A percentile compares a stretch with the other conserved stretches of the same genome.
Evolutionary conservation across 2,797 vertebrate species (phyloP).

Genomic region (Scomberomorus guttatus): DNA sequence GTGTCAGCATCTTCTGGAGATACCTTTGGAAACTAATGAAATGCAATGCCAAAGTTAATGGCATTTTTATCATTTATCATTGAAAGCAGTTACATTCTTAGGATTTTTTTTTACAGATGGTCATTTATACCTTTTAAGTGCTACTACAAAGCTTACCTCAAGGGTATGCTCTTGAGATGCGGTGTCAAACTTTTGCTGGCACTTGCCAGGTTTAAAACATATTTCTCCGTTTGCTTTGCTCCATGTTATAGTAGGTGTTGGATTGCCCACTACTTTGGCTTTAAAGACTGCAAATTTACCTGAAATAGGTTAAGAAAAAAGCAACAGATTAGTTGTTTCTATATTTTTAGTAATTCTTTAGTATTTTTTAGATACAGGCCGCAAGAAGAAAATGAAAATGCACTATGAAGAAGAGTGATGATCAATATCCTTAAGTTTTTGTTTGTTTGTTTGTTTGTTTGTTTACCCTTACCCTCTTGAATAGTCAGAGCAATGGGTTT

Average conservation of each 20-base stretch:
- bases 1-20: slow-evolving; percentile 85
- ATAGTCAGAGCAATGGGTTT: slow-evolving; percentile 92
- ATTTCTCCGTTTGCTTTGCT: slow-evolving; percentile 83
- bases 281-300: slow-evolving; percentile 91
- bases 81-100: not conserved
- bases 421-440: no score
- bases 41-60: slow-evolving; percentile 37
- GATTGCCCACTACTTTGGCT: slow-evolving; percentile 87
- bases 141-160: slow-evolving; percentile 82
- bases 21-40: slow-evolving; percentile 87
- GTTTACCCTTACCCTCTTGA: slow-evolving; percentile 87
- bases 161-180: slow-evolving; percentile 84
- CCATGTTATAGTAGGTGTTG: slow-evolving; percentile 88
- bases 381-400: not conserved
- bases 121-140: not conserved
- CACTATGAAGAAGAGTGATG: no score
- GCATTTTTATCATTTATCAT: not conserved
- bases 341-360: not conserved
- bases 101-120: not conserved
- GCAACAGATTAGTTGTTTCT: not conserved
- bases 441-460: no score
- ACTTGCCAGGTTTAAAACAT: slow-evolving; percentile 83
- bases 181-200: slow-evolving; percentile 78
- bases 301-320: slow-evolving; percentile 58
- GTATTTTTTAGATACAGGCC: not conserved